These are phyloP conservation scores for Heliocidaris erythrogramma DNA, from an alignment of 35 echinoderm and acorn worm genomes.

Conservation along the genomic window DNA sequence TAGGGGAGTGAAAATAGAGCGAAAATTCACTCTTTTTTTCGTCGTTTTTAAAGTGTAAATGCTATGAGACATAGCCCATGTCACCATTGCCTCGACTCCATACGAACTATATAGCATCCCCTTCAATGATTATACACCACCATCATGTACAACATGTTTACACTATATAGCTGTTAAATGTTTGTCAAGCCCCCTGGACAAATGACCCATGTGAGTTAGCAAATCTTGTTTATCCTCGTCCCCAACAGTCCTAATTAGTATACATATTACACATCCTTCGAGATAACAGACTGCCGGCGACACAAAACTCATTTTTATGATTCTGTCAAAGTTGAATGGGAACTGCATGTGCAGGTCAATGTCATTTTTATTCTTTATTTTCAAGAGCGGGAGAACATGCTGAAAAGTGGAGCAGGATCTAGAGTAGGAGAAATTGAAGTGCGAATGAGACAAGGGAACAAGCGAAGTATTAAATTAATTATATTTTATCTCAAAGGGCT, in stretches of 20 bases:
- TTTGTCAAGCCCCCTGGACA: background rate
- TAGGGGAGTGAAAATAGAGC: too few species aligned
- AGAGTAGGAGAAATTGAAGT: too few species aligned
- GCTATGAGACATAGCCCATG: background rate
- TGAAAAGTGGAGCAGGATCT: too few species aligned
- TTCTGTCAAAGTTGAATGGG: background rate
- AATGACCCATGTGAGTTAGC: slow-evolving; percentile 8
- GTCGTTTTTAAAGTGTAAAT: background rate
- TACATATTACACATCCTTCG: background rate
- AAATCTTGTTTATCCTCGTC: background rate
- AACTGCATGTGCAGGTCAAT: too few species aligned
- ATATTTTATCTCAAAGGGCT: too few species aligned
- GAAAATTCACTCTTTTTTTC: too few species aligned
- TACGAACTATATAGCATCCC: background rate
- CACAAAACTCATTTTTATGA: background rate
- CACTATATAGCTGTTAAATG: background rate
- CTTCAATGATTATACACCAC: background rate
- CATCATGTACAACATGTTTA: background rate
- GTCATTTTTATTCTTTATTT: too few species aligned
- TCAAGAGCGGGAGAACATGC: too few species aligned
- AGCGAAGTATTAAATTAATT: too few species aligned
- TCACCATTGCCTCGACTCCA: background rate
- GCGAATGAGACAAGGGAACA: too few species aligned
- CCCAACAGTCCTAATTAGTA: background rate
- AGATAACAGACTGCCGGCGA: background rate